Percentiles rank a stretch among this genome's conserved stretches.
Evolutionary conservation across 1,140 invertebrate genomes (phyloP).

Genomic region (Anoplolepis gracilipes): DNA sequence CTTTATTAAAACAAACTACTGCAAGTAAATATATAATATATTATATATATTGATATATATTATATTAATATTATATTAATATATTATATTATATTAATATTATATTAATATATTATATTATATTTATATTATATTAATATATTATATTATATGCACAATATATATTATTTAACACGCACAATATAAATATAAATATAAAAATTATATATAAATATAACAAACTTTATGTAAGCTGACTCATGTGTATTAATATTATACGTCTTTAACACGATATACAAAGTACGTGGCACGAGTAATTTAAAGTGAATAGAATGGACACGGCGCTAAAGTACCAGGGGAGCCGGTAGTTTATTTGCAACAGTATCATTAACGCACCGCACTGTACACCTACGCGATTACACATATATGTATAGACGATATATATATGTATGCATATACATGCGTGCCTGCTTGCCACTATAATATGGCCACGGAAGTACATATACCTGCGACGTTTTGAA

Average conservation of each 20-base stretch:
- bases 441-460: constrained; percentile 18
- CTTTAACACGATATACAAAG: background rate
- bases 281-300: background rate
- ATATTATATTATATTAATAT: no score
- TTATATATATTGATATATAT: no score
- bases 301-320: background rate
- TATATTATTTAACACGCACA: no score
- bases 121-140: no score
- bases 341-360: constrained; percentile 29
- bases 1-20: background rate
- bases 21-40: no score
- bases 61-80: no score
- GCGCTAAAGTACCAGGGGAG: background rate
- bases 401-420: background rate
- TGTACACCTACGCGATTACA: constrained; percentile 19
- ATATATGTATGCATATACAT: background rate
- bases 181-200: no score
- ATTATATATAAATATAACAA: no score
- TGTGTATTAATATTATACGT: background rate
- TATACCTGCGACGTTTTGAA: background rate
- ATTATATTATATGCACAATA: no score
- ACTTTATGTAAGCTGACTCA: background rate
- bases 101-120: no score
- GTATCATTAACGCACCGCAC: constrained; percentile 28
- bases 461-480: background rate